phyloP scores from a whole-genome alignment of 2,113 vertebrate genomes.

The Peromyscus maniculatus region DNA sequence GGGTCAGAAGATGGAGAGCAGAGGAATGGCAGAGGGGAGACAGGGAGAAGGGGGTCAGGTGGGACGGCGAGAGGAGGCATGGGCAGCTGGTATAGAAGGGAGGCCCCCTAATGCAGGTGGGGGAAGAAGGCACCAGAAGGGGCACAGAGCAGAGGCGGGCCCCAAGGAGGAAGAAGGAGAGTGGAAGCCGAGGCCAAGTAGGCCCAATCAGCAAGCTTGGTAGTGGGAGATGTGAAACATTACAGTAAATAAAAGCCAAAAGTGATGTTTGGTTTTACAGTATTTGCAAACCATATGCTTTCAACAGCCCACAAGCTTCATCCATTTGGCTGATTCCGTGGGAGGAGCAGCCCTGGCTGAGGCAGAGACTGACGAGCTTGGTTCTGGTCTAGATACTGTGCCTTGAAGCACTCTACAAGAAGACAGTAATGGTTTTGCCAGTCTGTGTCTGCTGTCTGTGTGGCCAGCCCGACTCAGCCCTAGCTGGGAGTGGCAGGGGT shows the following conservation, averaged over 20 bases:
- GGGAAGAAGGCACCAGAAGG: neutral
- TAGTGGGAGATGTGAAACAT: neutral
- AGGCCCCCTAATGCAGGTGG: neutral
- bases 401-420: conserved; percentile 34
- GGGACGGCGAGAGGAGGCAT: neutral
- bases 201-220: neutral
- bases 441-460: neutral
- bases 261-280: conserved; percentile 41
- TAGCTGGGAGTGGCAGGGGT: neutral
- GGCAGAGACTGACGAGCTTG: neutral
- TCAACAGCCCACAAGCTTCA: conserved; percentile 18
- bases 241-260: conserved; percentile 66
- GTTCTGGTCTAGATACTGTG: neutral
- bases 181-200: neutral
- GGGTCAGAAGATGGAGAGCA: neutral
- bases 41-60: neutral
- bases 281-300: conserved; percentile 69
- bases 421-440: neutral
- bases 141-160: neutral
- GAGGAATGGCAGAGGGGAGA: neutral
- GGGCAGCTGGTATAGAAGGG: neutral
- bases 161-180: neutral
- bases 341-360: conserved; percentile 47
- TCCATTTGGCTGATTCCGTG: conserved; percentile 46
- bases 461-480: neutral